Evolutionary conservation across 92 coral and sea anemone genomes (phyloP).

Genomic region (Meandrina meandrites): DNA sequence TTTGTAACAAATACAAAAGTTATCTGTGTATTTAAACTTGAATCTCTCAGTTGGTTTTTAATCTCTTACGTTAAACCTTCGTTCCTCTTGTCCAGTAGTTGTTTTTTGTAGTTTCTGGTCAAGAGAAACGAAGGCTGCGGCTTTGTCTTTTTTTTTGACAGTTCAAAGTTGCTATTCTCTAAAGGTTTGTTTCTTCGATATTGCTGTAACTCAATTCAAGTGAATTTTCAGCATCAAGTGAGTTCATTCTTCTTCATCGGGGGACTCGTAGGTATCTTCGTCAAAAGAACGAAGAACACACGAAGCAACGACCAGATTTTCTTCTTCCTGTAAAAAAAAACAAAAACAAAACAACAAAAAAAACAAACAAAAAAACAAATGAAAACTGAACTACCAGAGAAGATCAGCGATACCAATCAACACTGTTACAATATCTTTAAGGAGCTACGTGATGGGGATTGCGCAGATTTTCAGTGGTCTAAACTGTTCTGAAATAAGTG

Average conservation of each 20-base stretch:
- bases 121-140: background rate
- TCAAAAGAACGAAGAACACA: constrained; percentile 83
- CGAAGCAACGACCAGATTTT: constrained; percentile 89
- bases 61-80: too few species aligned
- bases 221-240: background rate
- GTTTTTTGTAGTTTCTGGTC: background rate
- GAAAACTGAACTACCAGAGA: too few species aligned
- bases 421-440: too few species aligned
- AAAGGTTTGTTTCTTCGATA: background rate
- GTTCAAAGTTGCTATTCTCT: background rate
- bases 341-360: too few species aligned
- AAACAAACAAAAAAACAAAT: too few species aligned
- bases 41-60: background rate
- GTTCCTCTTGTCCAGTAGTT: background rate
- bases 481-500: too few species aligned
- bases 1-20: background rate
- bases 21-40: background rate
- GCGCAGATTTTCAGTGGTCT: too few species aligned
- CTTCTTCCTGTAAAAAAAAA: constrained; percentile 76
- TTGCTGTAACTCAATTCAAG: background rate
- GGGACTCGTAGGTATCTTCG: constrained; percentile 90
- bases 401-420: too few species aligned
- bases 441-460: too few species aligned
- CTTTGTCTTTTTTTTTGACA: background rate
- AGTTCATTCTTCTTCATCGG: constrained; percentile 83